These are phyloP conservation scores for Paracentrotus lividus DNA, from an alignment of 53 echinoderm and acorn worm genomes.

Conservation along the genomic window DNA sequence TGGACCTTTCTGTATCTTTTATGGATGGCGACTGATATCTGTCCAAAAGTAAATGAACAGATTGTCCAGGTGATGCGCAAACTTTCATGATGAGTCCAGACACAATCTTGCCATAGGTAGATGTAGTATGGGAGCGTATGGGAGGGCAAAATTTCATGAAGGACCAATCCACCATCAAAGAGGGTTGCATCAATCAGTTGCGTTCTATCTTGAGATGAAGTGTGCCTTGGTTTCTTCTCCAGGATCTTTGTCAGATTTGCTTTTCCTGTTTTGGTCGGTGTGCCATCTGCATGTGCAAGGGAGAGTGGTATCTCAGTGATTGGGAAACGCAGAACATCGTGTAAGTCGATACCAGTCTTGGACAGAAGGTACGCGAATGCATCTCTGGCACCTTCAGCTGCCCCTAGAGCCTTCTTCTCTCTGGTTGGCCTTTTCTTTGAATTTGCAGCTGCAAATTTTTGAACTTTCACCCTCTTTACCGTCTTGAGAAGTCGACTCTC, in stretches of 20 bases:
- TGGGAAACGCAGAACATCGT: slow-evolving; percentile 65
- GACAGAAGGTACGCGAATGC: slow-evolving; percentile 65
- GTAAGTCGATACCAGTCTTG: slow-evolving; percentile 68
- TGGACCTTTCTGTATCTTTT: slow-evolving; percentile 75
- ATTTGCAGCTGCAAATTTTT: slow-evolving; percentile 76
- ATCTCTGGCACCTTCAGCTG: slow-evolving; percentile 74
- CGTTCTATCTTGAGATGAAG: neutral
- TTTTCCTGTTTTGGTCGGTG: slow-evolving; percentile 69
- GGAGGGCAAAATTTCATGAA: slow-evolving; percentile 72
- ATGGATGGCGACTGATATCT: slow-evolving; percentile 71
- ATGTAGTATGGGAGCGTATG: slow-evolving; percentile 60
- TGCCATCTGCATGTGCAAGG: slow-evolving; percentile 68
- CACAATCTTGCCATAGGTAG: slow-evolving; percentile 72
- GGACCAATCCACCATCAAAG: slow-evolving; percentile 71
- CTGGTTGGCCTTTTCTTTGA: slow-evolving; percentile 66
- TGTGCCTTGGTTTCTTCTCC: slow-evolving; percentile 30
- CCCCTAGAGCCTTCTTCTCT: slow-evolving; percentile 73
- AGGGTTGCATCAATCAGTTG: slow-evolving; percentile 64
- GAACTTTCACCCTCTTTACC: slow-evolving; percentile 74
- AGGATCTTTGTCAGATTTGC: slow-evolving; percentile 55
- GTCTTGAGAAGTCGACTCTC: slow-evolving; percentile 59
- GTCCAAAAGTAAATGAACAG: slow-evolving; percentile 73
- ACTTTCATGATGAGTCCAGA: slow-evolving; percentile 72
- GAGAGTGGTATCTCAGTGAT: slow-evolving; percentile 72
- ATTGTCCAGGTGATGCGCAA: slow-evolving; percentile 65